phyloP scores from a whole-genome alignment of 2,113 vertebrate genomes.

The Myocastor coypus region DNA sequence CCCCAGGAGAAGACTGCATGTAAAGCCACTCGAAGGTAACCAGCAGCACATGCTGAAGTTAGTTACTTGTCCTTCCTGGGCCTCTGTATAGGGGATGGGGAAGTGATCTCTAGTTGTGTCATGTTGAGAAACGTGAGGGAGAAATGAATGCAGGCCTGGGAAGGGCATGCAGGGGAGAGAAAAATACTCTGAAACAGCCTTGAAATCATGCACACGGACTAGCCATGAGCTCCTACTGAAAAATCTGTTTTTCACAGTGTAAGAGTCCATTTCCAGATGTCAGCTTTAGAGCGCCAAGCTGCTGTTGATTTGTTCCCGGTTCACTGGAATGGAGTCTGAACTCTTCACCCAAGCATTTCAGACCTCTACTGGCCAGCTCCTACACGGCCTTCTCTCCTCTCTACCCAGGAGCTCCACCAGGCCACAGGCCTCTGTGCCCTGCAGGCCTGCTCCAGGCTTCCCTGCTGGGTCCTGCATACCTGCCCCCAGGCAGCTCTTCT shows the following conservation, averaged over 20 bases:
- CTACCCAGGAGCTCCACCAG: not conserved
- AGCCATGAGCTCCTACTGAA: constrained; percentile 28
- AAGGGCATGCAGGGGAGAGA: not conserved
- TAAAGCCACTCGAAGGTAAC: not conserved
- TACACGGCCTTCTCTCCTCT: not conserved
- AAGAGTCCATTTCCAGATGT: constrained; percentile 74
- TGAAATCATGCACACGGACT: constrained; percentile 1
- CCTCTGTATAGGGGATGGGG: not conserved
- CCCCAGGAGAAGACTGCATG: not conserved
- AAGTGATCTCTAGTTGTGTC: not conserved
- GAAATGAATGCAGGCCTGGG: not conserved
- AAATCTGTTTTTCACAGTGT: constrained; percentile 71
- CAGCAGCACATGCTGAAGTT: not conserved
- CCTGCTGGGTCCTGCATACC: accelerated
- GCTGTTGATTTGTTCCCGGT: constrained; percentile 52
- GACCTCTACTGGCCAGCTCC: not conserved
- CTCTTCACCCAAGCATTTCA: constrained; percentile 35
- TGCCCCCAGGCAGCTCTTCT: not conserved
- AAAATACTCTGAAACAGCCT: constrained; percentile 30
- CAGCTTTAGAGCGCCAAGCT: constrained; percentile 44
- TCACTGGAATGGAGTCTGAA: constrained; percentile 29
- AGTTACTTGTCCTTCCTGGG: not conserved
- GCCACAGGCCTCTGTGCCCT: not conserved
- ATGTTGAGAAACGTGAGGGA: not conserved
- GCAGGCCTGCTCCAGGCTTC: not conserved